Evolutionary conservation across 2,888 invertebrate species (phyloP), one percentile per base, ranked within the genome.

Genomic region (Calephelis perditalis): DNA sequence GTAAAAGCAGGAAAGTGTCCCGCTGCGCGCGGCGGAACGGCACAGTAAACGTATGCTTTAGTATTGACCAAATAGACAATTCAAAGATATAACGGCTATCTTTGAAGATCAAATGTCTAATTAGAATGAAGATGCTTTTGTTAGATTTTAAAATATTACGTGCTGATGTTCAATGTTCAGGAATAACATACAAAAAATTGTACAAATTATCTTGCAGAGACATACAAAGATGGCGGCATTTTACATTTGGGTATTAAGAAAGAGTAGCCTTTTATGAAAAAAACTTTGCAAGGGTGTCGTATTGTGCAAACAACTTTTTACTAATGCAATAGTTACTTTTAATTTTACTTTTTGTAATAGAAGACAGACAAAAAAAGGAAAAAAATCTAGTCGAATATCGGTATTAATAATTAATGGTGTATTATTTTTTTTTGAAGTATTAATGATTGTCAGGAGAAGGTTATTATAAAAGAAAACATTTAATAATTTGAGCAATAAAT

Each of bases 1-100:
- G 70, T 70, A 77, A 76, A 73, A 71, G 75, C 66, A 78, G 75
- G 87, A 81, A 85, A 83, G 75, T 80, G 71, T 76, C 88, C 82
- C 74, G 87, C 84, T 82, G 88, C 60, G 79, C 69, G 68, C 67
- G 70, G 76, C 76, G 74, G 75, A 78, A 72, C 70, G 65, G 58
- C 62, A 60, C 63, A 56, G 43, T 15, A 40, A 56, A 52, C 10
- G 49, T 10, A 26, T 11, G 15, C 84, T 84, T 84, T 75, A 81
- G 74, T 74, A 79, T 74, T 84, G 84, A 81, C 84, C 82, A 80
- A 68, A 69, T 71, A 71, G 71, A 74, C 73, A 54, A 49, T 54
- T 57, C 11, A 35, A 35, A 52, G 26, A 52, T 52, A 11, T 36
- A 52, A 52, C 36, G 52, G 36, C 52, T 54, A 54, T 54, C 36